Evolutionary conservation across 2,888 invertebrate species (phyloP).

Genomic region (Macaria liturata): DNA sequence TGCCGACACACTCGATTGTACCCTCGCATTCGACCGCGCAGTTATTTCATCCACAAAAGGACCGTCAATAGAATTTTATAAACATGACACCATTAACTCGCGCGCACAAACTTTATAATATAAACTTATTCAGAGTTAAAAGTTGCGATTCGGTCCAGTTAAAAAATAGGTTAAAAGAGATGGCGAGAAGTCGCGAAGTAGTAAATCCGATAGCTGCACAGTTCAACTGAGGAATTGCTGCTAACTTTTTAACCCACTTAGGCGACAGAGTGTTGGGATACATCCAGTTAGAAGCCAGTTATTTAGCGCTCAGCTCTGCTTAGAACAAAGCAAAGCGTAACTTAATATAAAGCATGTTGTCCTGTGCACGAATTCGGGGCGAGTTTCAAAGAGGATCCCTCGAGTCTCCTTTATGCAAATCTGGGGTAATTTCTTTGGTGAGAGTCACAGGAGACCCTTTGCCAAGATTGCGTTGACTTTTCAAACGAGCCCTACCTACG

Average conservation of each 20-base stretch:
- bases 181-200: slow-evolving; percentile 17
- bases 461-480: slow-evolving; percentile 71
- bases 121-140: not conserved
- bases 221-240: slow-evolving; percentile 27
- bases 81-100: slow-evolving; percentile 2
- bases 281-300: slow-evolving; percentile 48
- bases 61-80: not conserved
- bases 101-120: not conserved
- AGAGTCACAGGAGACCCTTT: slow-evolving; percentile 70
- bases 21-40: slow-evolving; percentile 31
- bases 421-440: slow-evolving; percentile 76
- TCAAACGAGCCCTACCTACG: slow-evolving; percentile 56
- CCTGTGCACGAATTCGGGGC: slow-evolving; percentile 68
- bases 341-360: slow-evolving; percentile 73
- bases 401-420: slow-evolving; percentile 79
- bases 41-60: slow-evolving; percentile 18
- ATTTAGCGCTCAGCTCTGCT: slow-evolving; percentile 50
- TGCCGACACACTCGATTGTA: slow-evolving; percentile 49
- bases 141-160: slow-evolving; percentile 13
- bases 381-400: slow-evolving; percentile 74
- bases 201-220: slow-evolving; percentile 25
- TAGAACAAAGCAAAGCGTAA: slow-evolving; percentile 63
- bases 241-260: slow-evolving; percentile 33
- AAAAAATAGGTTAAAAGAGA: slow-evolving; percentile 19
- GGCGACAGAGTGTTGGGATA: slow-evolving; percentile 24